Evolutionary conservation across 2,888 invertebrate species (phyloP).

Genomic region (Drosophila longiperda): DNA sequence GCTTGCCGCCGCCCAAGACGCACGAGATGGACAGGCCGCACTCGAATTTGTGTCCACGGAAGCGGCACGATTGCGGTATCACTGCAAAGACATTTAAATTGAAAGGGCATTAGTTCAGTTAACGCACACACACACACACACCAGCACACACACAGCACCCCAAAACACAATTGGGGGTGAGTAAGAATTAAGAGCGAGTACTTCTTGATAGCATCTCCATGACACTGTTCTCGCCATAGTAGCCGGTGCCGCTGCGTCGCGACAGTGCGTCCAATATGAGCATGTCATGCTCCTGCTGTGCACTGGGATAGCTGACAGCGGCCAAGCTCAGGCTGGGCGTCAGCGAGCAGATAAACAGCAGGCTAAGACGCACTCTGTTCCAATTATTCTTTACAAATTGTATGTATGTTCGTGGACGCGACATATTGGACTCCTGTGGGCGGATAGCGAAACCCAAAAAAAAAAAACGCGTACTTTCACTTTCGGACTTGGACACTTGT

Average conservation of each 20-base stretch:
- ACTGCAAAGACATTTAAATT: constrained; percentile 87
- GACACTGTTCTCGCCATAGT: constrained; percentile 88
- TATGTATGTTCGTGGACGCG: constrained; percentile 31
- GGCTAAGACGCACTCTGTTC: constrained; percentile 67
- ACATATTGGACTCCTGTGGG: constrained; percentile 52
- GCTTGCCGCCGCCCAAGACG: constrained; percentile 94
- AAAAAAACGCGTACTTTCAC: constrained; percentile 71
- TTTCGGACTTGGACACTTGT: constrained; percentile 56
- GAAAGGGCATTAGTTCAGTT: constrained; percentile 48
- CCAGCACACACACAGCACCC: neutral
- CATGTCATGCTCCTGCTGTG: constrained; percentile 91
- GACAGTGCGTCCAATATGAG: constrained; percentile 90
- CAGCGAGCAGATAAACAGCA: constrained; percentile 34
- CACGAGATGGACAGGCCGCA: constrained; percentile 96
- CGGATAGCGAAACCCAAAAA: constrained; percentile 24
- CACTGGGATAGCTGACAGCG: constrained; percentile 77
- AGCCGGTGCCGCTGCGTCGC: constrained; percentile 86
- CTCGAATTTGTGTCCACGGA: constrained; percentile 93
- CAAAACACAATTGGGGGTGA: constrained; percentile 4
- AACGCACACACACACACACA: constrained; percentile 17
- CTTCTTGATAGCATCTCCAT: constrained; percentile 94
- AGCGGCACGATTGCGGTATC: constrained; percentile 95
- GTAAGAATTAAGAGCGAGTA: constrained; percentile 83
- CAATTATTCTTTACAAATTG: constrained; percentile 73
- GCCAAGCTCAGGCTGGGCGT: constrained; percentile 27